Base-by-base conservation (phyloP, 2,888 invertebrate species). In the Xestoiulus laeticollis region DNA sequence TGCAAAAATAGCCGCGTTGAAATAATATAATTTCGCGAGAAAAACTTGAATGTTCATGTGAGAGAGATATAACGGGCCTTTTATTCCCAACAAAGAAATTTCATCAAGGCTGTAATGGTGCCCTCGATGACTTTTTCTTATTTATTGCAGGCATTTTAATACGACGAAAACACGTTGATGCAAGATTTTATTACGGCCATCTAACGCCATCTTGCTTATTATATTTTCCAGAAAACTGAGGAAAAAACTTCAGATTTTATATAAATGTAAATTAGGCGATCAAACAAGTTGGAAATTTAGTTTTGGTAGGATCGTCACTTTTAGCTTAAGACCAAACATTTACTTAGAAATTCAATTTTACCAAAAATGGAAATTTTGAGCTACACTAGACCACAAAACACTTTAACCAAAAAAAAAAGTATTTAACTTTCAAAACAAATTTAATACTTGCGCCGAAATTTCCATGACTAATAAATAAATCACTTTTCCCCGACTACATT, bases 61-160 rank as follows among this genome's bases (percentile, higher is more conserved):
- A 78, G 26, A 68, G 68, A 22, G n/a, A 78, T 30, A 78, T 30
- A 78, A 78, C 30, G 30, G 78, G 8, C 30, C 59, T 26, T 68
- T 26, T 78, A 78, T 78, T 78, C 78, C 78, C 78, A 78, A 78
- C 78, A 12, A 78, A 78, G 78, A 78, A 78, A 78, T 78, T 78
- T 78, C 78, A 78, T 78, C 78, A 78, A 12, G 78, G 30, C 78
- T 14, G 78, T 78, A 78, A 78, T 78, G 78, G 78, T 16, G 78
- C 78, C 78, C 78, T 78, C 30, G 78, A 78, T 78, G 78, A 78
- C 78, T 78, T 78, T 78, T 30, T 30, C 30, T 30, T 78, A 30
- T 30, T 78, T 78, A 30, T 30, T 30, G 78, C 14, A 26, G 26
- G 14, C 78, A 30, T 16, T 78, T 78, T 78, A 78, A 78, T 78